A percentile compares a stretch with the other conserved stretches of the same genome.
These are phyloP conservation scores for Athalia cordata DNA, from an alignment of 2,888 invertebrate genomes.

Conservation along the genomic window DNA sequence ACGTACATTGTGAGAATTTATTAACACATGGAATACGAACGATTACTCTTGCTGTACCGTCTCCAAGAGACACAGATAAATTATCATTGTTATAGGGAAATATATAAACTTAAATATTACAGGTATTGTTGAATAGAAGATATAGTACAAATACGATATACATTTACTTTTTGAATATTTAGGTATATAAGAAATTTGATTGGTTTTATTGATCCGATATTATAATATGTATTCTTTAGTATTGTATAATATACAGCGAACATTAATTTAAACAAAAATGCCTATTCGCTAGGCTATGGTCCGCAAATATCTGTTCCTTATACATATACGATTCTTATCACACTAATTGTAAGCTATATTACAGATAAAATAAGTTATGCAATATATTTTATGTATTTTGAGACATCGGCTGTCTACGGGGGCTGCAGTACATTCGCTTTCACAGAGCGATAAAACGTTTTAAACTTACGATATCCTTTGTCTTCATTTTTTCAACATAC, in stretches of 20 bases:
- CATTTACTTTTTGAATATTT: constrained; percentile 40
- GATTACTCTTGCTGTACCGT: constrained; percentile 19
- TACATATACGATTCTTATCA: constrained; percentile 42
- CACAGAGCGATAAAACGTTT: no score
- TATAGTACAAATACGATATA: constrained; percentile 46
- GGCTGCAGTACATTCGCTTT: no score
- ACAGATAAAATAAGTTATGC: constrained; percentile 41
- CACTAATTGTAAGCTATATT: constrained; percentile 11
- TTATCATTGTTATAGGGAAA: neutral
- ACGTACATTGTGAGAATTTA: neutral
- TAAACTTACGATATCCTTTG: neutral
- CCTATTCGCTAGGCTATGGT: constrained; percentile 63
- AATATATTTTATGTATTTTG: constrained; percentile 25
- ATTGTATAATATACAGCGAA: constrained; percentile 53
- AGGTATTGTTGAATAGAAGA: constrained; percentile 7
- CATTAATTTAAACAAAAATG: constrained; percentile 60
- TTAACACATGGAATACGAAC: neutral
- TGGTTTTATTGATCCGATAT: constrained; percentile 40
- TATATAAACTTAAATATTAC: neutral
- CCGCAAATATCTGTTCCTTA: constrained; percentile 56
- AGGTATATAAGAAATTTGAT: constrained; percentile 44
- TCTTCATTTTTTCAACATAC: constrained; percentile 1
- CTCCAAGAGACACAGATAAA: constrained; percentile 12
- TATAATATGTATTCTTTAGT: constrained; percentile 4
- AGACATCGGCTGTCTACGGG: neutral